These are phyloP conservation scores for Agrotis ipsilon DNA, from an alignment of 2,888 invertebrate genomes.

Conservation along the genomic window DNA sequence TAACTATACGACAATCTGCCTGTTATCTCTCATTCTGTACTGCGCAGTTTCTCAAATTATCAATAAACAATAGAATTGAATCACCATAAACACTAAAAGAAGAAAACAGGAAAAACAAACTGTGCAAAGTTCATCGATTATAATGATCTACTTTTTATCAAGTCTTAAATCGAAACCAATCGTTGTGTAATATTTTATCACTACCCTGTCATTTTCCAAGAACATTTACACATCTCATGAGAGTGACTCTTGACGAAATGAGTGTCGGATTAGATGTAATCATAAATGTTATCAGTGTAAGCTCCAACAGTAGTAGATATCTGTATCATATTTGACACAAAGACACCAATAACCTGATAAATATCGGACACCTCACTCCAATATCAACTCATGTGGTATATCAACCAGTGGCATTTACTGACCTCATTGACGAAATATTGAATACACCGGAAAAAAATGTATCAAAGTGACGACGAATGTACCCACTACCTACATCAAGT, in stretches of 20 bases:
- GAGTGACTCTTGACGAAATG: conserved; percentile 30
- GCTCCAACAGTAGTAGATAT: conserved; percentile 27
- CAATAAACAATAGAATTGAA: conserved; percentile 29
- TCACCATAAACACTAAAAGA: conserved; percentile 3
- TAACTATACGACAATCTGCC: conserved; percentile 62
- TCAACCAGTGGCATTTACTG: not conserved
- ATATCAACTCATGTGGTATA: not conserved
- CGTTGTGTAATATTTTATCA: conserved; percentile 36
- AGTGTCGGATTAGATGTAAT: conserved; percentile 37
- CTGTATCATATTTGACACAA: conserved; percentile 18
- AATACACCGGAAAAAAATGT: conserved; percentile 11
- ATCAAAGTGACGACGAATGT: not conserved
- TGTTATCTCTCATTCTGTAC: conserved; percentile 56
- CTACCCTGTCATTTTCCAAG: conserved; percentile 24
- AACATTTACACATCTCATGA: conserved; percentile 32
- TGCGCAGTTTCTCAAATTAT: conserved; percentile 66
- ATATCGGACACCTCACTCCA: conserved; percentile 5
- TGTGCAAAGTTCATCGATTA: not conserved
- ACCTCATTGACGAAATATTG: conserved; percentile 13
- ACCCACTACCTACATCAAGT: conserved; percentile 6
- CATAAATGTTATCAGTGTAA: conserved; percentile 46
- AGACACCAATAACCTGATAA: conserved; percentile 26
- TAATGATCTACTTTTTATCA: conserved; percentile 18
- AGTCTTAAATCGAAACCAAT: conserved; percentile 22
- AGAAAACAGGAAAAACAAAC: conserved; percentile 17